Evolutionary conservation across 2,113 vertebrate genomes (phyloP).

Genomic region (Lepidothrix coronata): DNA sequence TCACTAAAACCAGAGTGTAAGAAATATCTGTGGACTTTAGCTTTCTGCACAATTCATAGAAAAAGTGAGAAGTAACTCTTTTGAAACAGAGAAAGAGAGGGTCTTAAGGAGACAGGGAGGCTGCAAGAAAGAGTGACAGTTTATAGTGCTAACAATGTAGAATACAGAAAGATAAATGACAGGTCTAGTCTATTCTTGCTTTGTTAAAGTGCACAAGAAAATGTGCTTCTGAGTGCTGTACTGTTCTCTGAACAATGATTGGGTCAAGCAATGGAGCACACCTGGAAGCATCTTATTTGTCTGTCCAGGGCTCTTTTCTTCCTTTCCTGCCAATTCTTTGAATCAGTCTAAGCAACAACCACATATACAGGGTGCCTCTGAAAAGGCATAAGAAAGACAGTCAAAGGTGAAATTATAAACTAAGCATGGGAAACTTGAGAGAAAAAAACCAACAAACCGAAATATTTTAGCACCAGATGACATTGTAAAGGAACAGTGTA

Average conservation of each 20-base stretch:
- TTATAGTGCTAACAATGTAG: neutral
- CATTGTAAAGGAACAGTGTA: neutral
- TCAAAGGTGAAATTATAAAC: neutral
- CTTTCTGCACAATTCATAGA: neutral
- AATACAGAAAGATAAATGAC: neutral
- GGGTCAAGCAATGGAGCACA: neutral
- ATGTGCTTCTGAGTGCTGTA: neutral
- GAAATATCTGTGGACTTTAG: neutral
- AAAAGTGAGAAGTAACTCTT: neutral
- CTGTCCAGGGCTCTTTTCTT: neutral
- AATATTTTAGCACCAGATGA: neutral
- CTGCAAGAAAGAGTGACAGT: neutral
- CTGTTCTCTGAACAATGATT: neutral
- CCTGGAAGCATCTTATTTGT: neutral
- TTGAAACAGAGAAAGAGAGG: neutral
- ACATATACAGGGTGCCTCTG: neutral
- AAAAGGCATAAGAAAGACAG: neutral
- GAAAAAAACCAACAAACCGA: fast-evolving
- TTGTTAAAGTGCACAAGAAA: neutral
- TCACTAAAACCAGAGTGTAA: neutral
- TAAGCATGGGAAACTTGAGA: neutral
- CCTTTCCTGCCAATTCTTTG: neutral
- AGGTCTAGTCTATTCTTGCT: neutral
- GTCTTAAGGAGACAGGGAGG: neutral
- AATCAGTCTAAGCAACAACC: neutral